These are phyloP conservation scores for Anticlea derivata DNA, from an alignment of 2,888 invertebrate genomes.

Conservation along the genomic window DNA sequence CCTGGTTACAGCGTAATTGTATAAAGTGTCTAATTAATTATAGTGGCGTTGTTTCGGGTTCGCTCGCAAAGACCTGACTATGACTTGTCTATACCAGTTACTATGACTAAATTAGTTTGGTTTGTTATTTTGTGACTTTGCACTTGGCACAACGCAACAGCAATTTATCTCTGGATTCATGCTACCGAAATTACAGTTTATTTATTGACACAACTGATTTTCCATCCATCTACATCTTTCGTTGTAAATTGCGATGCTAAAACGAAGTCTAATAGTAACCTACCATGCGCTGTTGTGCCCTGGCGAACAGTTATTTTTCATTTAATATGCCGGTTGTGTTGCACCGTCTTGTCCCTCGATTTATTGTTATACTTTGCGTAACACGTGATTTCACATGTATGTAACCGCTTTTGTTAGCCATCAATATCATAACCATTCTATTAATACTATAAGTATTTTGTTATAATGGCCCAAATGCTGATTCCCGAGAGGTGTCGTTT, in stretches of 20 bases:
- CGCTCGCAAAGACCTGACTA: not conserved
- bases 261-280: not conserved
- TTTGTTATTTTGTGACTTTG: slow-evolving; percentile 1
- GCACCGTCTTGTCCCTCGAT: slow-evolving; percentile 19
- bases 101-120: not conserved
- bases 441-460: too few relatives aligned
- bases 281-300: not conserved
- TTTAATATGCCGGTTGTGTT: slow-evolving; percentile 17
- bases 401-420: not conserved
- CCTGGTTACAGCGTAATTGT: too few relatives aligned
- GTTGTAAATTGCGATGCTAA: not conserved
- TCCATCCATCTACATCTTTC: not conserved
- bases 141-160: too few relatives aligned
- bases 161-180: too few relatives aligned
- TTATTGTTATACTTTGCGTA: slow-evolving; percentile 21
- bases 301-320: slow-evolving; percentile 13
- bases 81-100: too few relatives aligned
- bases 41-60: slow-evolving; percentile 3
- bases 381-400: slow-evolving; percentile 17
- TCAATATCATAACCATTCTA: slow-evolving; percentile 1
- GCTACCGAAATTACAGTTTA: not conserved
- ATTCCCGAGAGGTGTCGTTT: slow-evolving; percentile 21
- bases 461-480: slow-evolving; percentile 4
- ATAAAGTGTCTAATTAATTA: slow-evolving; percentile 1
- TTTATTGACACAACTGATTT: too few relatives aligned